Percentiles rank a stretch among this genome's conserved stretches.
phyloP scores from a whole-genome alignment of 2,797 vertebrate species.

The Halcyon badia region DNA sequence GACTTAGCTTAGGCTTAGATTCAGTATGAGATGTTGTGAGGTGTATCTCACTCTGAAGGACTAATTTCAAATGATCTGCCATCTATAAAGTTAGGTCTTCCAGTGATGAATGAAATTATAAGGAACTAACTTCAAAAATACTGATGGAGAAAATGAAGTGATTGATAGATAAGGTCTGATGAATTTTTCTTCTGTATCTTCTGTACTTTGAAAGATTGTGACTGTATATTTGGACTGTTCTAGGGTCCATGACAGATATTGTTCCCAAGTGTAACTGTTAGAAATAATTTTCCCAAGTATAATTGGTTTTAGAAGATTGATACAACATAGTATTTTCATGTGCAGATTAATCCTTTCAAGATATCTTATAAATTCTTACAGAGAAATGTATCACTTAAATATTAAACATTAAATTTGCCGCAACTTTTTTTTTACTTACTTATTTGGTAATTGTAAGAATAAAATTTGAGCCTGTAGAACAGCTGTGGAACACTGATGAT shows the following conservation, averaged over 20 bases:
- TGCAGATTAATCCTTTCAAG: not conserved
- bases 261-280: not conserved
- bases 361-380: not conserved
- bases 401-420: not conserved
- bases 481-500: not conserved
- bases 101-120: not conserved
- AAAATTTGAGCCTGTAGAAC: not conserved
- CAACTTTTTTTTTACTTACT: not conserved
- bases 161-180: not conserved
- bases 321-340: not conserved
- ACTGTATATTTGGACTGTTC: not conserved
- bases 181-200: not conserved
- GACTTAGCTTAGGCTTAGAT: not conserved
- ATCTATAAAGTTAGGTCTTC: not conserved
- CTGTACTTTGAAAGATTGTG: not conserved
- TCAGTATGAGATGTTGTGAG: not conserved
- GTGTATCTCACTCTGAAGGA: not conserved
- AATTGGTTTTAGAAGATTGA: not conserved
- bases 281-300: not conserved
- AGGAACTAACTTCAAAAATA: not conserved
- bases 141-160: not conserved
- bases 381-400: not conserved
- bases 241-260: not conserved
- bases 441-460: not conserved
- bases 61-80: not conserved